Percentiles rank a stretch among this genome's conserved stretches.
Conservation (phyloP, 1,140 invertebrate species). For the Fopius arisanus region DNA sequence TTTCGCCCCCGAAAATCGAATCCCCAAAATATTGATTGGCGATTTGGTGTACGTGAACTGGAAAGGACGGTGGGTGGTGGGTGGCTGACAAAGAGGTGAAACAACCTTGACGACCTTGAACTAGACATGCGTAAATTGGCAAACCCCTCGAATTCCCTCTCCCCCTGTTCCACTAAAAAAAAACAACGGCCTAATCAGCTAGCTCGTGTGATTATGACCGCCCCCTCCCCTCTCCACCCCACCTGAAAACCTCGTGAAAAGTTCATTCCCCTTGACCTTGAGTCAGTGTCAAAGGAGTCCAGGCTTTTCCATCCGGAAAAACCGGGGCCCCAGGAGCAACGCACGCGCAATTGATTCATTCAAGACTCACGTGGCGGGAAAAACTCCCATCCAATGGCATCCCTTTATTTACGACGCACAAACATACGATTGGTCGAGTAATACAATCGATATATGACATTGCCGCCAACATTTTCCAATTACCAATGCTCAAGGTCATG, state of each 20-base stretch:
- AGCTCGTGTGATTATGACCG: not conserved
- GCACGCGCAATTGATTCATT: not conserved
- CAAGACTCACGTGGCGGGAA: constrained; percentile 37
- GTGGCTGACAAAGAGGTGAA: not conserved
- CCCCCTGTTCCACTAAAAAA: not conserved
- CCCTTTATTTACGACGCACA: constrained; percentile 50
- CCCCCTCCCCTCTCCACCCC: not conserved
- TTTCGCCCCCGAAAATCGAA: too few relatives aligned
- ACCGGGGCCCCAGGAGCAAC: not conserved
- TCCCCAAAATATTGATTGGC: not conserved
- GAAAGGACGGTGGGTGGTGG: not conserved
- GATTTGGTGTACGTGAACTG: not conserved
- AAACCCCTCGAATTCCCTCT: not conserved
- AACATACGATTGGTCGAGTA: constrained; percentile 41
- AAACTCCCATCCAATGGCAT: constrained; percentile 36
- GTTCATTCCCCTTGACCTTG: not conserved
- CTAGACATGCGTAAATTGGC: constrained; percentile 24
- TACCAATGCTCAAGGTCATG: not conserved
- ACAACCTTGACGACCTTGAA: constrained; percentile 33
- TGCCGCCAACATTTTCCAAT: constrained; percentile 21
- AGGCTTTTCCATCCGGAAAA: not conserved
- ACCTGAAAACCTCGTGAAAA: too few relatives aligned
- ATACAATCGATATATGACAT: constrained; percentile 49
- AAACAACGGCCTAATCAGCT: too few relatives aligned
- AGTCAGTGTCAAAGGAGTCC: not conserved